Percentiles rank a stretch among this genome's conserved stretches.
Evolutionary conservation across 2,113 vertebrate species (phyloP).

Genomic region (Trematomus loennbergii): DNA sequence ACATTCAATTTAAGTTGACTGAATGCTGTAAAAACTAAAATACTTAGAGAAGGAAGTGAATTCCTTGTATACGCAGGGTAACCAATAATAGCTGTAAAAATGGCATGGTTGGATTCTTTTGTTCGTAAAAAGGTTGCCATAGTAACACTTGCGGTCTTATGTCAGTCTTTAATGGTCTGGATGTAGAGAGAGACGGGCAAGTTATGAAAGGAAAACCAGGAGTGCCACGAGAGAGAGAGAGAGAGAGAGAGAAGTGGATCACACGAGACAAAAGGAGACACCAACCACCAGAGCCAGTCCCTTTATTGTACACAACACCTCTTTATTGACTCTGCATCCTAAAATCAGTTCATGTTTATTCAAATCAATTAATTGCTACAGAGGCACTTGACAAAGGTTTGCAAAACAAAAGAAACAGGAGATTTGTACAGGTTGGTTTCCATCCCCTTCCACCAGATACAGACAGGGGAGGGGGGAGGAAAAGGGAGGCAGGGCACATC

Average conservation of each 20-base stretch:
- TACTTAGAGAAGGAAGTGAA: neutral
- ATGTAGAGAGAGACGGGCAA: slow-evolving; percentile 13
- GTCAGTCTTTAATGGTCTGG: slow-evolving; percentile 12
- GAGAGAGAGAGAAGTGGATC: slow-evolving; percentile 29
- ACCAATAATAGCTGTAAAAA: neutral
- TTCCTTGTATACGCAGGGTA: neutral
- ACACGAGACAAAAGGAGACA: slow-evolving; percentile 80
- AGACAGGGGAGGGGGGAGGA: slow-evolving; percentile 36
- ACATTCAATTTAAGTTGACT: neutral
- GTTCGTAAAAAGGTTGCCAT: slow-evolving; percentile 25
- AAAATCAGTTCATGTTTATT: slow-evolving; percentile 73
- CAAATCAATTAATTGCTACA: slow-evolving; percentile 81
- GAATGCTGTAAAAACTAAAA: neutral
- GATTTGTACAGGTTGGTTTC: slow-evolving; percentile 44
- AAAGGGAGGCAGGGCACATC: slow-evolving; percentile 35
- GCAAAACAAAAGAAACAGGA: slow-evolving; percentile 50
- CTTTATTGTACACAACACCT: slow-evolving; percentile 85
- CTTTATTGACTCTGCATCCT: slow-evolving; percentile 79
- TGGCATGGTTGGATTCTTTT: neutral
- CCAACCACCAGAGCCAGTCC: slow-evolving; percentile 84
- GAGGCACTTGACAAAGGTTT: slow-evolving; percentile 84
- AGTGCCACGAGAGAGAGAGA: neutral
- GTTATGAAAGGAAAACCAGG: neutral
- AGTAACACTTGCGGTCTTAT: slow-evolving; percentile 22
- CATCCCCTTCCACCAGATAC: slow-evolving; percentile 40